Conservation (phyloP, 2,113 vertebrate genomes). For the Rhinichthys klamathensis region DNA sequence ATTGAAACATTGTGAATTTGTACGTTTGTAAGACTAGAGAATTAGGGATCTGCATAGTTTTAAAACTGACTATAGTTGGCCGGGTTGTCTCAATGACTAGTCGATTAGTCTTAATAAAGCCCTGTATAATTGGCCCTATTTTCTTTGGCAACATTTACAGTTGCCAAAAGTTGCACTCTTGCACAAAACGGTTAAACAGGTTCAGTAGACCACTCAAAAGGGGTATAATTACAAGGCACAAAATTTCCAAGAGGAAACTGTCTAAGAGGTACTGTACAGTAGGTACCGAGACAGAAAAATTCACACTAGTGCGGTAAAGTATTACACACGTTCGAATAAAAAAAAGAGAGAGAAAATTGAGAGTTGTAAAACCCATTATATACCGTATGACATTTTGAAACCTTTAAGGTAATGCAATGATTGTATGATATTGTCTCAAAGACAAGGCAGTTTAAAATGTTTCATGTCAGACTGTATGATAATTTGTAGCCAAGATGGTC, state of each 20-base stretch:
- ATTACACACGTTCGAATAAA: not conserved
- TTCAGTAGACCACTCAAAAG: not conserved
- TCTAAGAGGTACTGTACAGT: not conserved
- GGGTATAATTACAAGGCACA: no score
- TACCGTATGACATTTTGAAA: not conserved
- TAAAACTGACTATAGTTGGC: not conserved
- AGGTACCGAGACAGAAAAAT: not conserved
- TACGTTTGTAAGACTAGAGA: not conserved
- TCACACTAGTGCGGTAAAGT: not conserved
- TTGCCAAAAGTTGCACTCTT: not conserved
- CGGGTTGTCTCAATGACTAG: not conserved
- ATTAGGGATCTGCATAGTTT: not conserved
- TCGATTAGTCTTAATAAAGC: not conserved
- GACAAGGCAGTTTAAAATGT: not conserved
- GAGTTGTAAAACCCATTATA: not conserved
- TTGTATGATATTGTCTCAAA: not conserved
- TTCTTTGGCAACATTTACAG: not conserved
- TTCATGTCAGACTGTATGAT: not conserved
- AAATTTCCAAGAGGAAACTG: not conserved
- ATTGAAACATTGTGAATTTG: not conserved
- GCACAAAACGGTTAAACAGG: not conserved
- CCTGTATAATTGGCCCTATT: not conserved
- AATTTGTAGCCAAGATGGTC: not conserved
- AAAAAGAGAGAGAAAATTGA: not conserved
- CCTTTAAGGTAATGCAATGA: not conserved